Conservation (phyloP, 2,888 invertebrate species). For the Blera fallax region DNA sequence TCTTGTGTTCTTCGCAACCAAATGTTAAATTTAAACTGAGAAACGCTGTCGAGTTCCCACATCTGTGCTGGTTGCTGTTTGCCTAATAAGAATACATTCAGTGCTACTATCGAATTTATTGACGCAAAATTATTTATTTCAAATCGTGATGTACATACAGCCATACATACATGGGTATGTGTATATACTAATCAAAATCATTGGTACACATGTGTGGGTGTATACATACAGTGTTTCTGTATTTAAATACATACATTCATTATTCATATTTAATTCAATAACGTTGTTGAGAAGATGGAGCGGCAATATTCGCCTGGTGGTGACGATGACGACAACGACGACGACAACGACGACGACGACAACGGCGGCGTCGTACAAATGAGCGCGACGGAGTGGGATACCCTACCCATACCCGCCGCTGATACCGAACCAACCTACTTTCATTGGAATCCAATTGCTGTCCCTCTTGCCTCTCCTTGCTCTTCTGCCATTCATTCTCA, state of each 20-base stretch:
- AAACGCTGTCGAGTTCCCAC: background rate
- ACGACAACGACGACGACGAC: too few relatives aligned
- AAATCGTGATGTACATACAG: background rate
- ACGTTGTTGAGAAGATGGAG: background rate
- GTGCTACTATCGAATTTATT: background rate
- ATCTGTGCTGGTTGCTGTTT: background rate
- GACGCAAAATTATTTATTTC: background rate
- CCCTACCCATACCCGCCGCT: background rate
- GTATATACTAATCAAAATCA: background rate
- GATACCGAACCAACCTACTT: conserved; percentile 28
- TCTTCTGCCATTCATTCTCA: conserved; percentile 1
- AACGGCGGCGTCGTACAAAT: background rate
- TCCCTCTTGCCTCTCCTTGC: background rate
- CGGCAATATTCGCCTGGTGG: background rate
- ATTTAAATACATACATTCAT: conserved; percentile 3
- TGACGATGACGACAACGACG: too few relatives aligned
- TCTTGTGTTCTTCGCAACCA: background rate
- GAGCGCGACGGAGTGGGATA: background rate
- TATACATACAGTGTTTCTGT: background rate
- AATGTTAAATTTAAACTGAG: background rate
- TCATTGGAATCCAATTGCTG: conserved; percentile 30
- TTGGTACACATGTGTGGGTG: too few relatives aligned
- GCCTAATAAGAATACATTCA: background rate
- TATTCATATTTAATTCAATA: conserved; percentile 23
- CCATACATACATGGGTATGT: background rate